phyloP scores from a whole-genome alignment of 2,797 vertebrate species.

The Platalea minor region DNA sequence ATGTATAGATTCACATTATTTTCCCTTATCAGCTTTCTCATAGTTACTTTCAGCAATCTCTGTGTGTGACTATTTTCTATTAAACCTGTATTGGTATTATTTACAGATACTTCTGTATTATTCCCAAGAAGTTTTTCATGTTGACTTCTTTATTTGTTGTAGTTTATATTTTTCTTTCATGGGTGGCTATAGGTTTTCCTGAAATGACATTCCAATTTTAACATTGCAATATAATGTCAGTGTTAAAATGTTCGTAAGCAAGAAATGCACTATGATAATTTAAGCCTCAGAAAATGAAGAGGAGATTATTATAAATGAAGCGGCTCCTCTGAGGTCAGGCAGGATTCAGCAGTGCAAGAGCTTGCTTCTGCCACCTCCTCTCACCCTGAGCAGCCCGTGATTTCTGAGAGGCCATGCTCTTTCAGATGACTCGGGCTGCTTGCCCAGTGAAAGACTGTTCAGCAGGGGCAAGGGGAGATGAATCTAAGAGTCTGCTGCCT shows the following conservation, averaged over 20 bases:
- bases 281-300: neutral
- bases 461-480: neutral
- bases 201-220: slow-evolving; percentile 42
- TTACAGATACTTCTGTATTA: neutral
- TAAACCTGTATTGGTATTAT: neutral
- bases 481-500: neutral
- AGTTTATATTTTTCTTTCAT: slow-evolving; percentile 8
- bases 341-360: neutral
- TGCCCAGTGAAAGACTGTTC: neutral
- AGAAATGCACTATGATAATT: neutral
- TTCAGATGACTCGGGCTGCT: neutral
- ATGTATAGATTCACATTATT: neutral
- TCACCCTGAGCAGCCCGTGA: neutral
- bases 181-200: neutral
- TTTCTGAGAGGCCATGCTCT: neutral
- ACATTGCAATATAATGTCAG: neutral
- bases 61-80: neutral
- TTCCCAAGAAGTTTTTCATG: neutral
- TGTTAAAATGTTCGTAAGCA: neutral
- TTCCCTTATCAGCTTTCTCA: neutral
- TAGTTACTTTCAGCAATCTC: neutral
- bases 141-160: slow-evolving; percentile 34
- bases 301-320: neutral
- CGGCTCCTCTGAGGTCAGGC: neutral
- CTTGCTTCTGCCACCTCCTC: neutral